Percentiles rank a stretch among this genome's conserved stretches.
Conservation (phyloP, 64 coral and sea anemone genomes). For the Orbicella faveolata region DNA sequence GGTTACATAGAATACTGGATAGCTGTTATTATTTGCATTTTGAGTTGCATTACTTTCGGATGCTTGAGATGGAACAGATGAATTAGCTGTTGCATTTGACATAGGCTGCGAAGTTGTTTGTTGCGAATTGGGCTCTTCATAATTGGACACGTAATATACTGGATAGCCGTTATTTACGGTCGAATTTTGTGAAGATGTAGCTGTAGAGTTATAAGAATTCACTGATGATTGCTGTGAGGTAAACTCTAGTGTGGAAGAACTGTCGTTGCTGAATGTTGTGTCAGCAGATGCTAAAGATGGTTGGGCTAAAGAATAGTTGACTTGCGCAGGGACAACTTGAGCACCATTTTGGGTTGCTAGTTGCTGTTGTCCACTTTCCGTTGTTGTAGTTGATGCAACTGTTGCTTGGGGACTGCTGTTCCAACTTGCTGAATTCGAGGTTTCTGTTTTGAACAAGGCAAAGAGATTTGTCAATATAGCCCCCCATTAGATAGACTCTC, state of each 20-base stretch:
- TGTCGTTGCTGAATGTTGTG: background rate
- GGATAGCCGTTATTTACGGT: background rate
- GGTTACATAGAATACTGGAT: constrained; percentile 13
- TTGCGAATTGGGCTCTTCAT: background rate
- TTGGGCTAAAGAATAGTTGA: background rate
- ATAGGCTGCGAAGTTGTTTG: background rate
- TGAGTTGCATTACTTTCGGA: background rate
- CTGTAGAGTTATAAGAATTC: background rate
- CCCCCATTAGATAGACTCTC: background rate
- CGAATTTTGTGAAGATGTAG: background rate
- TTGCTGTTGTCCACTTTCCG: constrained; percentile 29
- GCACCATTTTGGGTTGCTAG: constrained; percentile 22
- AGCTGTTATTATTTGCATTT: background rate
- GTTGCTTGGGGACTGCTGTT: background rate
- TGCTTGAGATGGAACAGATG: background rate
- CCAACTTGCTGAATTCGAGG: background rate
- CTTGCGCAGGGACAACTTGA: background rate
- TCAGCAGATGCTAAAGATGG: background rate
- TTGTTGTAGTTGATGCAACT: background rate
- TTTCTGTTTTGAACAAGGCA: background rate
- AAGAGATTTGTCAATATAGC: background rate
- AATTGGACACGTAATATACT: constrained; percentile 6
- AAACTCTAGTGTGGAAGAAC: background rate
- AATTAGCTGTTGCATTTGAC: constrained; percentile 1
- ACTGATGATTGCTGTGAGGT: background rate